phyloP scores from a whole-genome alignment of 2,888 invertebrate genomes.

The Bembecia ichneumoniformis region DNA sequence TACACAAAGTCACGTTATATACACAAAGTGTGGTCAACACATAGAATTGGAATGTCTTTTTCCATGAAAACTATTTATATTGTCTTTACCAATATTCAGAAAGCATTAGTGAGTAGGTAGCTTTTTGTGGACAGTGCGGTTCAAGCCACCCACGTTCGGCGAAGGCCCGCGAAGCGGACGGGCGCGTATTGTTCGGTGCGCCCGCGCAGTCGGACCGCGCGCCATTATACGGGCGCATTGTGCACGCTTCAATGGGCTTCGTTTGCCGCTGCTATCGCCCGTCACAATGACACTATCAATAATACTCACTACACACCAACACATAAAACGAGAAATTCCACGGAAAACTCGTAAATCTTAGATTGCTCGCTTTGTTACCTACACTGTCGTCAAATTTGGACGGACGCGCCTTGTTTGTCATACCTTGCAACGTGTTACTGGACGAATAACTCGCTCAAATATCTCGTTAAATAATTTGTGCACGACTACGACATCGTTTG shows the following conservation, averaged over 20 bases:
- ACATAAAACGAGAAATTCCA: constrained; percentile 39
- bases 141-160: constrained; percentile 61
- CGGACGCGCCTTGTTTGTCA: no score
- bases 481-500: no score
- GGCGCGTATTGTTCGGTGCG: constrained; percentile 53
- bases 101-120: constrained; percentile 7
- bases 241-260: constrained; percentile 64
- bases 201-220: constrained; percentile 44
- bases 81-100: constrained; percentile 13
- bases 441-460: no score
- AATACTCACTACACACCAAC: constrained; percentile 41
- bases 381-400: constrained; percentile 18
- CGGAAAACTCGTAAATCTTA: constrained; percentile 56
- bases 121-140: constrained; percentile 1
- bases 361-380: constrained; percentile 37
- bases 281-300: constrained; percentile 67
- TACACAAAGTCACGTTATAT: no score
- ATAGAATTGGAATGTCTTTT: no score
- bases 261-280: constrained; percentile 55
- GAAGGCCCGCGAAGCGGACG: constrained; percentile 39
- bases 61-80: no score
- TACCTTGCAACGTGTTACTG: no score
- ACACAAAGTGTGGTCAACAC: no score
- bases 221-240: constrained; percentile 67
- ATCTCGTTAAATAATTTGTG: no score